Base-by-base conservation (phyloP, 92 coral and sea anemone species). In the Palythoa grandis region DNA sequence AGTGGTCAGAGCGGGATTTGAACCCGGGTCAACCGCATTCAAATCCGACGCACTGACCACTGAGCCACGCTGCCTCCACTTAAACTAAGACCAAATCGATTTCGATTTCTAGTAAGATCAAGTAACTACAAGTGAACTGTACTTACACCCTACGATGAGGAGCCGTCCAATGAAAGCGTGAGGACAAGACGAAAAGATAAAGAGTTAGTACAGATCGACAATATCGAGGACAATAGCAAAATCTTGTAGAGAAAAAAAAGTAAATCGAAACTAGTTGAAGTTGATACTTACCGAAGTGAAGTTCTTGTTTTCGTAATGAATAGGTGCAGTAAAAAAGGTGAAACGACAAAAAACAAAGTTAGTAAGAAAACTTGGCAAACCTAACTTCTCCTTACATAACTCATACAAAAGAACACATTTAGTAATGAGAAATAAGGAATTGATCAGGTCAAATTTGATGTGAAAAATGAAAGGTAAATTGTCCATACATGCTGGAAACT, bases 221-320 rank as follows among this genome's bases (percentile, higher is more conserved):
- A 25, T 2, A 58, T 14, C 65, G 20, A 58, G 20, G 12, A 58
- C 65, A 67, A 67, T 3, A 6, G 15, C 0, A 11, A 22, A 67
- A 67, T 67, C 29, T 22, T 23, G n/a, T 7, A 7, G n/a, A 67
- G 11, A 67, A 11, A 12, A 65, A 19, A 65, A 22, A 15, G 20
- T 13, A 14, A 58, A 58, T 2, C 20, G 35, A 29, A 29, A 29
- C 35, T 29, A 29, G 69, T 63, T 0, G 38, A 67, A 22, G 38
- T 22, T 67, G 2, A 7, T 12, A 25, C 83, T 56, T 78, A 78
- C 83, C 83, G 83, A 78, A 16, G 83, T 38, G 10, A 78, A 78
- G 40, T 78, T 78, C 83, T 78, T 78, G 83, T 57, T 37, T 78
- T 53, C 83, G n/a, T 6, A 24, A 15, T 35, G 83, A 57, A 0